Conservation (phyloP, 2,888 invertebrate genomes). For the Corythucha ciliata region DNA sequence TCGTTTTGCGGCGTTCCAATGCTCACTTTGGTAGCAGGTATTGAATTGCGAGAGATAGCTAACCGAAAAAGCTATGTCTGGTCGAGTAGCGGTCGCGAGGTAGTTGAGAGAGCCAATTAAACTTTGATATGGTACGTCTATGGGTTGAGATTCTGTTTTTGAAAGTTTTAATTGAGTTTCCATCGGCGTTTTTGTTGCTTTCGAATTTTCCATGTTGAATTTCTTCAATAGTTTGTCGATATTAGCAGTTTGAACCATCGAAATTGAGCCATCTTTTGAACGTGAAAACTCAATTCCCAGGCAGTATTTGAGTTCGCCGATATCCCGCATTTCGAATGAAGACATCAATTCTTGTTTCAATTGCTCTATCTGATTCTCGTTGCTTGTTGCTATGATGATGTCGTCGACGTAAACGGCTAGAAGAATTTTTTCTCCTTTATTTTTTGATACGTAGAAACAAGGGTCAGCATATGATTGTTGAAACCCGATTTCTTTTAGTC, state of each 20-base stretch:
- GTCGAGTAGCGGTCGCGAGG: conserved; percentile 18
- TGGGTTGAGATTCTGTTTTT: background rate
- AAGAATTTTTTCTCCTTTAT: background rate
- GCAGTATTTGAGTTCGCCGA: conserved; percentile 1
- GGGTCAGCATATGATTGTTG: conserved; percentile 12
- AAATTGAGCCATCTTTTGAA: conserved; percentile 2
- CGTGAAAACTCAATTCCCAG: conserved; percentile 14
- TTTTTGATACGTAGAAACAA: background rate
- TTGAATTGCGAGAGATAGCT: conserved; percentile 12
- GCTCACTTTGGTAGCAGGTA: conserved; percentile 3
- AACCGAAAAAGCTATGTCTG: conserved; percentile 18
- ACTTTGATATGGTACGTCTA: conserved; percentile 5
- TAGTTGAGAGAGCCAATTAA: conserved; percentile 14
- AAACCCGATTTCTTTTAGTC: conserved; percentile 8
- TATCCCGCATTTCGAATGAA: conserved; percentile 4
- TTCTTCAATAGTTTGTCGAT: conserved; percentile 1
- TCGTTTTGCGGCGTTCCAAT: conserved; percentile 28
- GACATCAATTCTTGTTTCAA: background rate
- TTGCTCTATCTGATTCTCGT: background rate
- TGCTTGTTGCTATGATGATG: background rate
- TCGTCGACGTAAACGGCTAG: conserved; percentile 16
- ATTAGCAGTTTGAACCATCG: background rate
- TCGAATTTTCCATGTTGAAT: conserved; percentile 5
- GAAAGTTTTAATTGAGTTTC: no score
- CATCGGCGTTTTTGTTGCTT: background rate